A percentile compares a stretch with the other conserved stretches of the same genome.
Evolutionary conservation across 1,140 invertebrate species (phyloP).

Genomic region (Lysiphlebus fabarum): DNA sequence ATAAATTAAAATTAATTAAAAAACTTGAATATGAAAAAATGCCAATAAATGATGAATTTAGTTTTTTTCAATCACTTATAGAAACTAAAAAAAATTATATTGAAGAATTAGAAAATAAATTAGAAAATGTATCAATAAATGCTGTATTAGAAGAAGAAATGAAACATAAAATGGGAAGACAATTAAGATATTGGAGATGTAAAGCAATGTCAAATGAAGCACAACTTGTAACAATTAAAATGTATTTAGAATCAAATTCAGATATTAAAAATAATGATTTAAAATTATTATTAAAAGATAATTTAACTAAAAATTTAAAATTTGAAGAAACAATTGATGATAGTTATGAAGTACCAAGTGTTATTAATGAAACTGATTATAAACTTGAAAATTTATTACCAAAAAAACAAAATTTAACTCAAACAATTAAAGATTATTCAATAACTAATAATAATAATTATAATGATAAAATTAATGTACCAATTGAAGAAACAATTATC

Average conservation of each 20-base stretch:
- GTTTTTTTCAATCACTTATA: slow-evolving; percentile 39
- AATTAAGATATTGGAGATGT: slow-evolving; percentile 38
- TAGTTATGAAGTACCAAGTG: neutral
- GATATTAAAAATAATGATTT: slow-evolving; percentile 8
- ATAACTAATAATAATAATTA: slow-evolving; percentile 9
- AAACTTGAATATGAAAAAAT: slow-evolving; percentile 18
- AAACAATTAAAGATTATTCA: too few relatives aligned
- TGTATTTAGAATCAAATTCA: slow-evolving; percentile 17
- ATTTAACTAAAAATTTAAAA: slow-evolving; percentile 2
- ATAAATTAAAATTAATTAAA: slow-evolving; percentile 31
- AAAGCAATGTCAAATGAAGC: slow-evolving; percentile 32
- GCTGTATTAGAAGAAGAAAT: slow-evolving; percentile 37
- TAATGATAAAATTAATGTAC: neutral
- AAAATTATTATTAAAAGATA: slow-evolving; percentile 15
- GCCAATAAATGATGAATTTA: slow-evolving; percentile 26
- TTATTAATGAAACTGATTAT: slow-evolving; percentile 18
- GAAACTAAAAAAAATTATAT: slow-evolving; percentile 37
- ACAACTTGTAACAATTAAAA: slow-evolving; percentile 21
- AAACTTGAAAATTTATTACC: slow-evolving; percentile 12
- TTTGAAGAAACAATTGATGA: slow-evolving; percentile 8
- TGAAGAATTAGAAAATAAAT: slow-evolving; percentile 33
- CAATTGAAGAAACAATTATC: neutral
- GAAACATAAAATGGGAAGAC: slow-evolving; percentile 31
- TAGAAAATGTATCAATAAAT: slow-evolving; percentile 39
- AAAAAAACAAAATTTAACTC: too few relatives aligned